A percentile compares a stretch with the other conserved stretches of the same genome.
These are phyloP conservation scores for Enoplosus armatus DNA, from an alignment of 2,797 vertebrate genomes.

Conservation along the genomic window DNA sequence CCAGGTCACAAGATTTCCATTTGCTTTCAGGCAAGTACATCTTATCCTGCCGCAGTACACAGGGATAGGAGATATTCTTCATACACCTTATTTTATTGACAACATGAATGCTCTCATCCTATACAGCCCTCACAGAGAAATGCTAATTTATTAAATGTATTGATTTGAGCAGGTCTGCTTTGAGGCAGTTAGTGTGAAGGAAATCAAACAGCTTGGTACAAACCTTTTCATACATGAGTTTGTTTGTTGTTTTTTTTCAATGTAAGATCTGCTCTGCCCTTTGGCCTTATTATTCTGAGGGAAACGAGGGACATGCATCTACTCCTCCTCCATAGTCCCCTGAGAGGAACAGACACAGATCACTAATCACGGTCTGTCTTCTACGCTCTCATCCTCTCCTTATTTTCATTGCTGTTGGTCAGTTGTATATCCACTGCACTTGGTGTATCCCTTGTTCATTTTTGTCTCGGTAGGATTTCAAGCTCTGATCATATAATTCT, in stretches of 20 bases:
- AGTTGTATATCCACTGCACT: not conserved
- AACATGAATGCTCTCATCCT: not conserved
- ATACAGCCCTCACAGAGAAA: not conserved
- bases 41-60: not conserved
- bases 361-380: slow-evolving; percentile 55
- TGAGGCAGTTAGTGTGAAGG: not conserved
- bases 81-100: not conserved
- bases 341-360: slow-evolving; percentile 53
- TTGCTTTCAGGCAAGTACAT: slow-evolving; percentile 43
- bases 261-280: slow-evolving; percentile 50
- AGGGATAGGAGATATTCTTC: not conserved
- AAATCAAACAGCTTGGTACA: not conserved
- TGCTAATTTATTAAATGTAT: slow-evolving; percentile 25
- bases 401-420: slow-evolving; percentile 11
- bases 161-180: slow-evolving; percentile 22
- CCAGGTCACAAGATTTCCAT: slow-evolving; percentile 65
- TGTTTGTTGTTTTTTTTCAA: slow-evolving; percentile 17
- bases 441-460: no score
- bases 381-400: slow-evolving; percentile 19
- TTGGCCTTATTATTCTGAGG: slow-evolving; percentile 61
- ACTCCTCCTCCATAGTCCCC: slow-evolving; percentile 59
- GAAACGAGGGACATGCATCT: slow-evolving; percentile 56
- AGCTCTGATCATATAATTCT: no score
- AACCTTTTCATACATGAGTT: not conserved
- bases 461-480: no score